Evolutionary conservation across 2,113 vertebrate species (phyloP), one percentile per base, ranked within the genome.

Genomic region (Camelus bactrianus): DNA sequence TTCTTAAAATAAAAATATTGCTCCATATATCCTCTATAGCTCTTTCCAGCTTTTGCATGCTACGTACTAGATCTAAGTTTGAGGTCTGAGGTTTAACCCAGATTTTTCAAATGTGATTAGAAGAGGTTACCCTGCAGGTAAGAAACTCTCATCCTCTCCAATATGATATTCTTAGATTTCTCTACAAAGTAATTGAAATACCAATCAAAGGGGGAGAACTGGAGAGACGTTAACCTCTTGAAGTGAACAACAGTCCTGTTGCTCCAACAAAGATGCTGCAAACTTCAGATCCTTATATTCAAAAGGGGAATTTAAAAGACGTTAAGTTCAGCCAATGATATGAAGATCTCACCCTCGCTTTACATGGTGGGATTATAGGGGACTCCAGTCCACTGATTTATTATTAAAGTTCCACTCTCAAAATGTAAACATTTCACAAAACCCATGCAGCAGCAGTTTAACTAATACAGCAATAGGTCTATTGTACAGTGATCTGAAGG

Each of bases 371-470:
- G 35, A 70, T 65, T 77, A 79, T 11, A 72, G 12, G 48, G 48
- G 42, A 62, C 46, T 77, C 46, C 56, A 75, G 50, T 81, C 56
- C 52, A 81, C 42, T 35, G 84, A 60, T 50, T 50, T 95, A 81
- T 50, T 58, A 65, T 52, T 54, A 73, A 62, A 46, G n/a, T 89
- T 60, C 52, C 82, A 52, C 69, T 83, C 88, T 83, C 12, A 81
- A 65, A 16, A 97, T 0, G 1, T 20, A 62, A 75, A 72, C 52
- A 58, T 50, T 22, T 16, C 38, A 48, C 5, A 4, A 30, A 81
- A 92, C 19, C n/a, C 12, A 35, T 0, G 0, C 1, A 0, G 65
- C 0, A 0, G 50, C 84, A 28, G 50, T 35, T 85, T 35, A 89
- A 73, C 52, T 64, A 92, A 26, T 20, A 76, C 15, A 92, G 38